phyloP scores from a whole-genome alignment of 2,797 vertebrate species.

The Lateolabrax maculatus region DNA sequence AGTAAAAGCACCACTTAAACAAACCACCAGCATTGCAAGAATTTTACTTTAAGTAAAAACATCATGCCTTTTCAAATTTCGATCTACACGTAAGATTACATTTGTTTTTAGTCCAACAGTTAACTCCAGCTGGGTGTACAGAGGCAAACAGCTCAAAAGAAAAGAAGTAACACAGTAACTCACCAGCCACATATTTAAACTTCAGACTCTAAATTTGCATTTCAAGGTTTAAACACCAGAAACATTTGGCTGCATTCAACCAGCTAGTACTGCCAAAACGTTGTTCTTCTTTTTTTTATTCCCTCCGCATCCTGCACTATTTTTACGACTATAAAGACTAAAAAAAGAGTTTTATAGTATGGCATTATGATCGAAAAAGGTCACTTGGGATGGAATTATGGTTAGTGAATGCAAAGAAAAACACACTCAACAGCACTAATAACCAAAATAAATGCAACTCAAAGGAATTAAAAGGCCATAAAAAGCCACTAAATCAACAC shows the following conservation, averaged over 20 bases:
- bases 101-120: conserved; percentile 2
- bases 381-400: conserved; percentile 13
- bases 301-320: conserved; percentile 1
- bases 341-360: background rate
- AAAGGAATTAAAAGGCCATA: conserved; percentile 16
- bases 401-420: conserved; percentile 21
- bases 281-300: conserved; percentile 21
- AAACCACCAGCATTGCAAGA: background rate
- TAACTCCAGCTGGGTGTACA: background rate
- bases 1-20: background rate
- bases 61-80: background rate
- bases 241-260: conserved; percentile 30
- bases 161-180: background rate
- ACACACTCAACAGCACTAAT: background rate
- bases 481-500: conserved; percentile 9
- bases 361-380: conserved; percentile 13
- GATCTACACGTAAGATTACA: background rate
- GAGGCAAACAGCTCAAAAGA: background rate
- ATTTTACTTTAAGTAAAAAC: background rate
- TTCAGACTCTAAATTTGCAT: conserved; percentile 63
- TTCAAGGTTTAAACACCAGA: conserved; percentile 20
- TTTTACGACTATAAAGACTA: conserved; percentile 1
- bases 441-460: conserved; percentile 10
- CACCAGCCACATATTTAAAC: background rate
- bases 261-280: background rate